Conservation (phyloP, 2,888 invertebrate genomes). For the Acleris sparsana region DNA sequence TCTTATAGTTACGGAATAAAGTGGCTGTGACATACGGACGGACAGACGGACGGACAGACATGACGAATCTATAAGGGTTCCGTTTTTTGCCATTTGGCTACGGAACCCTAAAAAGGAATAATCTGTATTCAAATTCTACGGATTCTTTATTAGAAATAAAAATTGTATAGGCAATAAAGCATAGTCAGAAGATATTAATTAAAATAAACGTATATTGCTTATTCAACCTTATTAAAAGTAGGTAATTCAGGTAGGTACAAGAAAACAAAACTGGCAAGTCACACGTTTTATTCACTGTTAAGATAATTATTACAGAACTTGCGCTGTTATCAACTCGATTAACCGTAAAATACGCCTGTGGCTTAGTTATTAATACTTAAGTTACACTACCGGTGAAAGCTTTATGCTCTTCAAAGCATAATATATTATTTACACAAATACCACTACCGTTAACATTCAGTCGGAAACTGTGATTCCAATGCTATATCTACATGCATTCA, state of each 20-base stretch:
- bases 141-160: no score
- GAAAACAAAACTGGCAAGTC: slow-evolving; percentile 30
- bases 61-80: no score
- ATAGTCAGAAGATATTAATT: no score
- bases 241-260: slow-evolving; percentile 8
- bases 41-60: no score
- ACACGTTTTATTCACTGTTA: slow-evolving; percentile 23
- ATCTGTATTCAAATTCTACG: no score
- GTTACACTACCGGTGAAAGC: slow-evolving; percentile 31
- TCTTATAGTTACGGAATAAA: no score
- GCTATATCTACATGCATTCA: slow-evolving; percentile 12
- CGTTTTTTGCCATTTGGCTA: no score
- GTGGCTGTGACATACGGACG: no score
- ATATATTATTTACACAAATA: slow-evolving; percentile 34
- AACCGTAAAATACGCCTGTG: slow-evolving; percentile 22
- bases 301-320: slow-evolving; percentile 27
- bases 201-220: background rate
- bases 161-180: no score
- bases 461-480: slow-evolving; percentile 12
- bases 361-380: slow-evolving; percentile 25
- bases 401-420: slow-evolving; percentile 22
- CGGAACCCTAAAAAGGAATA: no score
- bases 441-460: slow-evolving; percentile 22
- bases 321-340: slow-evolving; percentile 12
- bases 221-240: background rate